Percentiles rank a stretch among this genome's conserved stretches.
These are phyloP conservation scores for Hylomyscus alleni DNA, from an alignment of 2,797 vertebrate genomes.

Conservation along the genomic window DNA sequence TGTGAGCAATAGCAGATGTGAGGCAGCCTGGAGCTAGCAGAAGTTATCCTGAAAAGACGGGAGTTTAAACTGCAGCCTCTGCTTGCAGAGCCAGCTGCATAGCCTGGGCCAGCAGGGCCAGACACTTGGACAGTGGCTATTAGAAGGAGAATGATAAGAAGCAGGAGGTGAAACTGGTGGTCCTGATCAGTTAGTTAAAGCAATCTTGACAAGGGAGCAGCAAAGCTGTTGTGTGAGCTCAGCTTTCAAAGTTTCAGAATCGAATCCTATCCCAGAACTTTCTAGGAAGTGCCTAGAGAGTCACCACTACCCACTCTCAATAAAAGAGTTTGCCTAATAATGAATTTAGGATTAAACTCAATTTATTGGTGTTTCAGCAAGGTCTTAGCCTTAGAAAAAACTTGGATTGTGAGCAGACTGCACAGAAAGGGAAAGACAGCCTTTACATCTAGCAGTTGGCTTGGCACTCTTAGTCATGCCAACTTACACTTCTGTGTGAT, in stretches of 20 bases:
- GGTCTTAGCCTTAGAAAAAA: background rate
- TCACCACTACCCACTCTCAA: background rate
- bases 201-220: background rate
- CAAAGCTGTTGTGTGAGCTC: background rate
- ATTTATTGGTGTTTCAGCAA: background rate
- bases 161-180: background rate
- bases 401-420: background rate
- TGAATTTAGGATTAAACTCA: background rate
- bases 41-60: background rate
- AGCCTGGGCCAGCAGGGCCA: background rate
- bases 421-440: background rate
- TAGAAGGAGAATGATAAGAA: background rate
- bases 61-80: background rate
- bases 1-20: background rate
- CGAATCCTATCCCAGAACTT: background rate
- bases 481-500: background rate
- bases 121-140: background rate
- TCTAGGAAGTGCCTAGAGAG: background rate
- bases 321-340: background rate
- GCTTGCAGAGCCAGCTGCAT: background rate
- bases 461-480: background rate
- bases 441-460: background rate
- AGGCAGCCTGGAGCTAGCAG: background rate
- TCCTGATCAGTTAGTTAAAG: background rate
- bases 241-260: background rate